These are phyloP conservation scores for Seriola quinqueradiata DNA, from an alignment of 2,113 vertebrate genomes.

Conservation along the genomic window DNA sequence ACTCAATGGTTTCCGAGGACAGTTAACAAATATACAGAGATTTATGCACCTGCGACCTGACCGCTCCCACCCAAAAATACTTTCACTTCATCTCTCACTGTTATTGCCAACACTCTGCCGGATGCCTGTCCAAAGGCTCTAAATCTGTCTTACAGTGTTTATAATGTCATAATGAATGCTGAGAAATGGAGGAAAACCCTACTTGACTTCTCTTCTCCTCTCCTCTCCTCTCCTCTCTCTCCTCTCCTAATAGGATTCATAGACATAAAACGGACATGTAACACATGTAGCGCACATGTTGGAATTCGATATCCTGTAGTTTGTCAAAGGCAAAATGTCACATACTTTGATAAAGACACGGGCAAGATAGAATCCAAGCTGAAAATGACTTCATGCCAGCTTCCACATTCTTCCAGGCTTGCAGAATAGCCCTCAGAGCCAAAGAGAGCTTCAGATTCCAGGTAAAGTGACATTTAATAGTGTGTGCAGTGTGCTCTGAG, in stretches of 20 bases:
- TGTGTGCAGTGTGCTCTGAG: constrained; percentile 34
- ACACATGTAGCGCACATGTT: background rate
- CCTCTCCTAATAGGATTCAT: constrained; percentile 36
- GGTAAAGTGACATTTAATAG: constrained; percentile 60
- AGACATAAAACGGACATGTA: constrained; percentile 39
- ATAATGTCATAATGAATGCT: constrained; percentile 63
- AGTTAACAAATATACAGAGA: constrained; percentile 67
- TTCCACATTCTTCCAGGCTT: constrained; percentile 26
- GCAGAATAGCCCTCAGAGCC: constrained; percentile 24
- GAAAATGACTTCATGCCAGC: constrained; percentile 29
- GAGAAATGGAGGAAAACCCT: constrained; percentile 62
- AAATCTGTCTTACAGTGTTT: constrained; percentile 73
- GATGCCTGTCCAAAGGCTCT: constrained; percentile 67
- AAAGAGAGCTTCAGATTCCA: constrained; percentile 42
- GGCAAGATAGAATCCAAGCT: constrained; percentile 16
- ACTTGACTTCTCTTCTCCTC: constrained; percentile 60
- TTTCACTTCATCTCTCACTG: constrained; percentile 57
- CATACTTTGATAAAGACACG: constrained; percentile 10
- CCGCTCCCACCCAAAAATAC: constrained; percentile 58
- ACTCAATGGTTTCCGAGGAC: constrained; percentile 54
- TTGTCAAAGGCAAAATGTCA: constrained; percentile 11
- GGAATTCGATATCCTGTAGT: background rate
- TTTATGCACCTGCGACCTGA: constrained; percentile 57
- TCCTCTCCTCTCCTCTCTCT: constrained; percentile 3
- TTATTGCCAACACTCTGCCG: constrained; percentile 63